Base-by-base conservation (phyloP, 2,797 vertebrate genomes). In the Myripristis jacobus region DNA sequence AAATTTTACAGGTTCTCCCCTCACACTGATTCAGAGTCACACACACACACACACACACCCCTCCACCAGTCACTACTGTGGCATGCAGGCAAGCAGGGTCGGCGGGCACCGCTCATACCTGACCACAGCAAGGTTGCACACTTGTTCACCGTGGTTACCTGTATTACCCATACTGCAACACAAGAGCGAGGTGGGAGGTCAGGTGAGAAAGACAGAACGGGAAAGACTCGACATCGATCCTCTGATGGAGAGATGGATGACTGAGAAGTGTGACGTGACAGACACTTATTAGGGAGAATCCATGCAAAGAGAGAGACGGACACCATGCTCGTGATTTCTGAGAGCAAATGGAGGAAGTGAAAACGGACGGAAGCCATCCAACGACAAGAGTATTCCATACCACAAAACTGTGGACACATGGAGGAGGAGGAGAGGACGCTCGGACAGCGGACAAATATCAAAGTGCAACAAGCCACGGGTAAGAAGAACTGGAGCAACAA, bases 71-170 rank as follows among this genome's bases (percentile, higher is more conserved):
- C 48, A 76, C 65, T 10, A 60, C 57, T 27, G 16, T 47, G 41
- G 70, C 80, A 83, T 82, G 80, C 87, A 83, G 78, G 66, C 63
- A 56, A 62, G 60, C 66, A 27, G 58, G 73, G 38, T 50, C 29
- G 62, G 22, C 31, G 25, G 67, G 21, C 62, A 27, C 48, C 4
- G 52, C 82, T 87, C 93, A 87, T 96, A 96, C 96, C 96, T 96
- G 94, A 93, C 90, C 92, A 94, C 93, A 79, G 93, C 79, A 84
- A 94, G 91, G 90, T 94, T 95, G 92, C 93, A 93, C 87, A 95
- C 91, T 74, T 90, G 90, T 70, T 96, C 93, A 94, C 90, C 95
- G 92, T 92, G 94, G 95, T 95, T 96, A 95, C 94, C 94, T 94
- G 92, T 91, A 94, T 94, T 95, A 97, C 93, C 93, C 79, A 92